These are phyloP conservation scores for Prosapia bicincta DNA, from an alignment of 2,888 invertebrate genomes.

Conservation along the genomic window DNA sequence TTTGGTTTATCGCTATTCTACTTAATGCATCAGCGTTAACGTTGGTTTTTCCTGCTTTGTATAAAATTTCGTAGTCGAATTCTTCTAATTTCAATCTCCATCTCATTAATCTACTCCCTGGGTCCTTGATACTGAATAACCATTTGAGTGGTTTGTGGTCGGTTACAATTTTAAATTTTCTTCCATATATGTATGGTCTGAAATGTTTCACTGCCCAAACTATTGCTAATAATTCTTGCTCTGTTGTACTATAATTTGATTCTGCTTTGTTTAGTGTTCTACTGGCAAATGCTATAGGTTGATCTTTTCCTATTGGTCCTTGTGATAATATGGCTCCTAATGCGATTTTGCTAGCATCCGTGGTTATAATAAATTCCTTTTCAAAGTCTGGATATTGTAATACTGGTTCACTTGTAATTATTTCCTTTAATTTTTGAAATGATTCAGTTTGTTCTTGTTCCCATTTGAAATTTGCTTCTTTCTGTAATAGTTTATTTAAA, in stretches of 20 bases:
- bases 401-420: conserved; percentile 13
- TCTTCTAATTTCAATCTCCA: too few species aligned
- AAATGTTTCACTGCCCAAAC: too few species aligned
- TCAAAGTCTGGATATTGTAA: conserved; percentile 21
- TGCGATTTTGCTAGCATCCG: conserved; percentile 21
- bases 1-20: too few species aligned
- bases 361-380: conserved; percentile 23
- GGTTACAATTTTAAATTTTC: too few species aligned
- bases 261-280: conserved; percentile 21
- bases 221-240: too few species aligned
- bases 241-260: conserved; percentile 25
- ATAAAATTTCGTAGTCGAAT: too few species aligned
- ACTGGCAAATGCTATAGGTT: conserved; percentile 17
- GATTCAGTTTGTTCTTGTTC: conserved; percentile 18
- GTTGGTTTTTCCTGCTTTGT: too few species aligned
- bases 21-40: too few species aligned
- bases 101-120: too few species aligned
- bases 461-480: not conserved
- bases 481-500: conserved; percentile 19
- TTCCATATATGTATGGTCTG: too few species aligned
- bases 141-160: too few species aligned
- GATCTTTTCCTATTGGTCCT: conserved; percentile 4
- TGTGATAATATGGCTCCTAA: conserved; percentile 23
- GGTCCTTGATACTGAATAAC: too few species aligned
- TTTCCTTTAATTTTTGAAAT: conserved; percentile 27